phyloP scores from a whole-genome alignment of 2,113 vertebrate species.

The Cepphus grylle region DNA sequence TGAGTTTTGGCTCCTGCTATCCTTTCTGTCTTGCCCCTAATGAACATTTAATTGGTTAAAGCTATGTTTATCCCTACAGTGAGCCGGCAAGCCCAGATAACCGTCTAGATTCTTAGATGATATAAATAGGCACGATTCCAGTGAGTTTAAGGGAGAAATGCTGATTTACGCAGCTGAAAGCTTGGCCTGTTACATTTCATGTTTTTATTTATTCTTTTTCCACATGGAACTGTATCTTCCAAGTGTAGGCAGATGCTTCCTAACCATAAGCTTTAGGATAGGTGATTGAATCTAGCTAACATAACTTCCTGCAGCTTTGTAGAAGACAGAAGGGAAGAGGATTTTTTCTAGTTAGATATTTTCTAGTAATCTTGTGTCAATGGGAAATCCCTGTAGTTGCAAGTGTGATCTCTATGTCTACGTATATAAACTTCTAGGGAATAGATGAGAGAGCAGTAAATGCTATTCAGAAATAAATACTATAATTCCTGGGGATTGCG shows the following conservation, averaged over 20 bases:
- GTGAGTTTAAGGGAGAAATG: not conserved
- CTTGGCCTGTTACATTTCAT: not conserved
- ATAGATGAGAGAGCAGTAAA: not conserved
- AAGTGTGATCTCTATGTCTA: not conserved
- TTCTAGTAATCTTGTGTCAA: not conserved
- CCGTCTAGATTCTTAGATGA: not conserved
- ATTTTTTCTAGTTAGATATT: not conserved
- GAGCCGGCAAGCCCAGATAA: slow-evolving; percentile 37
- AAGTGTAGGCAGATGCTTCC: not conserved
- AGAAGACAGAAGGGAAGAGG: not conserved
- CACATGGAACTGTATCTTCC: not conserved
- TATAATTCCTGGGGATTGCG: not conserved
- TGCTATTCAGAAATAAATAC: not conserved
- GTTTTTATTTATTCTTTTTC: not conserved
- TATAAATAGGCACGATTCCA: slow-evolving; percentile 11
- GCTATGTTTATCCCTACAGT: slow-evolving; percentile 7
- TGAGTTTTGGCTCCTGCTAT: not conserved
- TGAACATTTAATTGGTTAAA: slow-evolving; percentile 38
- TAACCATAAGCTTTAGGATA: not conserved
- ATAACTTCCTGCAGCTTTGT: not conserved
- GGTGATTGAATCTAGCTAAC: not conserved
- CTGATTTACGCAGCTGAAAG: not conserved
- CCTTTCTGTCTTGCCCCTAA: not conserved
- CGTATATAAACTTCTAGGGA: not conserved
- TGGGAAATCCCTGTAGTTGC: not conserved